Conservation (phyloP, 2,113 vertebrate genomes). For the Lates calcarifer region DNA sequence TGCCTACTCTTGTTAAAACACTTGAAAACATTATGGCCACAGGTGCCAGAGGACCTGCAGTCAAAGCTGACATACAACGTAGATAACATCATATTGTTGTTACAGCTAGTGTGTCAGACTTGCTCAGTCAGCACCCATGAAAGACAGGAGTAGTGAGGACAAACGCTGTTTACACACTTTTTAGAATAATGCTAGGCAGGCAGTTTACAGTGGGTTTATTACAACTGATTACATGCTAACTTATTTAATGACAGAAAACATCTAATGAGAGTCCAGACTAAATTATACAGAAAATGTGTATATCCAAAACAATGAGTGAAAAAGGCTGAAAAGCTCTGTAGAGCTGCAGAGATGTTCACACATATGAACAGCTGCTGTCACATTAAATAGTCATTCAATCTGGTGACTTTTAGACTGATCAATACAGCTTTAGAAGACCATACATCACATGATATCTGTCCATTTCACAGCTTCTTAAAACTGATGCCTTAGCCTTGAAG, state of each 20-base stretch:
- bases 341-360: no score
- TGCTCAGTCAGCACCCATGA: background rate
- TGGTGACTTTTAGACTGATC: background rate
- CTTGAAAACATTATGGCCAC: background rate
- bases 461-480: background rate
- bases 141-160: no score
- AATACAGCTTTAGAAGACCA: no score
- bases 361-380: no score
- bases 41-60: background rate
- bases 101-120: background rate
- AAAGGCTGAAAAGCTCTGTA: no score
- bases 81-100: background rate
- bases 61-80: background rate
- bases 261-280: background rate
- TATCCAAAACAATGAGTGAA: background rate
- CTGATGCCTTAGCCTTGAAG: constrained; percentile 2
- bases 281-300: background rate
- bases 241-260: background rate
- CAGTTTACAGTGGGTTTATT: background rate
- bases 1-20: background rate
- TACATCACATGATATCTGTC: background rate
- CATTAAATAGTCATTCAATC: background rate
- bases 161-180: background rate
- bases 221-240: background rate
- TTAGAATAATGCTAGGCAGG: no score